phyloP scores from a whole-genome alignment of 1,140 invertebrate species.

The Drosophila tani region DNA sequence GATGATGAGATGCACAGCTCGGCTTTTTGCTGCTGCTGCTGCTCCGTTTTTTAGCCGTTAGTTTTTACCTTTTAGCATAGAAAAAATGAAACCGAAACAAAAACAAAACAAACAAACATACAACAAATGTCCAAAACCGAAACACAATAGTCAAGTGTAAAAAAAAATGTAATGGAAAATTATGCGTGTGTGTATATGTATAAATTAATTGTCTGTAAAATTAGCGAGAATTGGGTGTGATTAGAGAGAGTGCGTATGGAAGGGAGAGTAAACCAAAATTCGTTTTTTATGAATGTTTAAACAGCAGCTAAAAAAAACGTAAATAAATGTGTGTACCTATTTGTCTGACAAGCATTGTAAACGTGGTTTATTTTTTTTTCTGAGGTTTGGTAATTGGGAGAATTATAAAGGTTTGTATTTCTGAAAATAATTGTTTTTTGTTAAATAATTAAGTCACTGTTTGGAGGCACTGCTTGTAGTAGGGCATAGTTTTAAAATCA shows the following conservation, averaged over 20 bases:
- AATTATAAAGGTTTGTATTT: no score
- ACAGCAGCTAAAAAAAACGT: slow-evolving; percentile 43
- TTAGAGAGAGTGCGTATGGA: slow-evolving; percentile 24
- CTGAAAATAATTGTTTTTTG: no score
- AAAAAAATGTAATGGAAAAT: slow-evolving; percentile 22
- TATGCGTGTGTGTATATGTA: slow-evolving; percentile 31
- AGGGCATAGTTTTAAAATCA: background rate
- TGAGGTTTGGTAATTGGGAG: background rate
- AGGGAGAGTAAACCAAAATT: slow-evolving; percentile 47
- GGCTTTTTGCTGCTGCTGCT: slow-evolving; percentile 60
- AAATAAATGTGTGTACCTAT: slow-evolving; percentile 77
- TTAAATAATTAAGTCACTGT: no score
- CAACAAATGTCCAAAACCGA: slow-evolving; percentile 54
- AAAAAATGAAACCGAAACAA: slow-evolving; percentile 8
- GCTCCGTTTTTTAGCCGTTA: slow-evolving; percentile 59
- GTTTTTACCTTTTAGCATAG: slow-evolving; percentile 47
- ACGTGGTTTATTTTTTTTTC: slow-evolving; percentile 4
- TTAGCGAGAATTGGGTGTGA: slow-evolving; percentile 47
- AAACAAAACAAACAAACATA: slow-evolving; percentile 5
- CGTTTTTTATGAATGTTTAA: slow-evolving; percentile 56
- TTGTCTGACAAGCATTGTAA: slow-evolving; percentile 69
- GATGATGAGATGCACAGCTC: slow-evolving; percentile 42
- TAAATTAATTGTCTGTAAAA: slow-evolving; percentile 54
- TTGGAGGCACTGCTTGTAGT: background rate
- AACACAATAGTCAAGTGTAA: slow-evolving; percentile 60